Percentiles rank a stretch among this genome's conserved stretches.
phyloP scores from a whole-genome alignment of 2,797 vertebrate genomes.

The Hafferia zeledoni region DNA sequence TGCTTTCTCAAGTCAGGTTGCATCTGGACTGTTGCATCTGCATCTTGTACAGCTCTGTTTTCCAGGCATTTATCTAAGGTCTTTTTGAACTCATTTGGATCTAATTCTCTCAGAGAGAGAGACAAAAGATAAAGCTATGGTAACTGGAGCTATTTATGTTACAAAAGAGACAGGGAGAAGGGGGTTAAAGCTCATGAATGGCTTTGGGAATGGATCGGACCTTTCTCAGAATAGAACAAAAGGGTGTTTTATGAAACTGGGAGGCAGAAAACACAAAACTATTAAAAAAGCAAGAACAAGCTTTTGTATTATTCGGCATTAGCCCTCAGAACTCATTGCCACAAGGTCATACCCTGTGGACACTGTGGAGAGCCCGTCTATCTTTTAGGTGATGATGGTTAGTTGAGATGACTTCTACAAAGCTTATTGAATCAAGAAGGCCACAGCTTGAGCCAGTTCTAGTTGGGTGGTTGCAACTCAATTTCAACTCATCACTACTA shows the following conservation, averaged over 20 bases:
- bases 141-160: conserved; percentile 49
- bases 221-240: conserved; percentile 65
- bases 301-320: conserved; percentile 7
- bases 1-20: neutral
- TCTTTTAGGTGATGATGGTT: neutral
- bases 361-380: neutral
- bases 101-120: conserved; percentile 31
- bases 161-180: conserved; percentile 45
- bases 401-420: neutral
- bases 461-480: neutral
- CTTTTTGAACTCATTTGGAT: conserved; percentile 46
- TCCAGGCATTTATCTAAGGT: neutral
- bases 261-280: conserved; percentile 61
- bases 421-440: neutral
- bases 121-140: conserved; percentile 51
- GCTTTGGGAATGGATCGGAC: conserved; percentile 49
- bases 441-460: neutral
- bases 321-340: conserved; percentile 18
- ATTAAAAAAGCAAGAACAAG: conserved; percentile 50
- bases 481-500: neutral
- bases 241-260: conserved; percentile 44
- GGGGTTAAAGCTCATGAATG: conserved; percentile 54
- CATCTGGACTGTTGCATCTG: conserved; percentile 12
- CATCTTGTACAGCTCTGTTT: neutral
- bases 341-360: neutral